Evolutionary conservation across 2,797 vertebrate genomes (phyloP), one percentile per base, ranked within the genome.

Genomic region (Sebastes flavidus): DNA sequence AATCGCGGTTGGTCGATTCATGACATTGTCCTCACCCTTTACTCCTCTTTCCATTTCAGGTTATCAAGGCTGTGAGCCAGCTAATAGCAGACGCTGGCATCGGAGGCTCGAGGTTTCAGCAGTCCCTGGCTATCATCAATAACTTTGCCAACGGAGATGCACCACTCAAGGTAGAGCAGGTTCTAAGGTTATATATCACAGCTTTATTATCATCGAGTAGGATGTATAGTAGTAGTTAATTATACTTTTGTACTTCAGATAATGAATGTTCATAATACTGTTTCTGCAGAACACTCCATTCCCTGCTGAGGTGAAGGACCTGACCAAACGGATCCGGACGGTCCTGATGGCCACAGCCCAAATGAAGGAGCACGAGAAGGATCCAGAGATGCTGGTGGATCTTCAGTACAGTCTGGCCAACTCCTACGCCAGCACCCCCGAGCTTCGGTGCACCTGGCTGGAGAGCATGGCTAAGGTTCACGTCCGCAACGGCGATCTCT

Each of bases 391-490:
- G 98, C 94, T 99, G 76, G 98, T 99, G 86, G 99, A 99, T 89
- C 96, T 99, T 65, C 99, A 99, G 92, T 99, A 99, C 92, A 99
- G 99, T 81, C 91, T 99, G 90, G 99, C 99, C 76, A 99, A 99
- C 88, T 99, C 99, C 20, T 99, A 99, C 0, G 98, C 99, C 34
- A 99, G 98, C 94, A 99, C 99, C 0, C 99, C 99, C 0, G 99
- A 99, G 85, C 97, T 99, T 2, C 96, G 99, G 56, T 99, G 99
- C 89, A 99, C 99, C 0, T 99, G 99, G 99, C 92, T 99, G 61
- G 99, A 99, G 95, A 99, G 99, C 94, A 99, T 99, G 98, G 99
- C 99, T 7, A 97, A 97, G 83, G 97, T 99, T 87, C 99, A 99
- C 14, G 97, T 99, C 78, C 99, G 99, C 91, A 99, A 99, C 2